Evolutionary conservation across 2,888 invertebrate genomes (phyloP).

Genomic region (Quadriops clusia): DNA sequence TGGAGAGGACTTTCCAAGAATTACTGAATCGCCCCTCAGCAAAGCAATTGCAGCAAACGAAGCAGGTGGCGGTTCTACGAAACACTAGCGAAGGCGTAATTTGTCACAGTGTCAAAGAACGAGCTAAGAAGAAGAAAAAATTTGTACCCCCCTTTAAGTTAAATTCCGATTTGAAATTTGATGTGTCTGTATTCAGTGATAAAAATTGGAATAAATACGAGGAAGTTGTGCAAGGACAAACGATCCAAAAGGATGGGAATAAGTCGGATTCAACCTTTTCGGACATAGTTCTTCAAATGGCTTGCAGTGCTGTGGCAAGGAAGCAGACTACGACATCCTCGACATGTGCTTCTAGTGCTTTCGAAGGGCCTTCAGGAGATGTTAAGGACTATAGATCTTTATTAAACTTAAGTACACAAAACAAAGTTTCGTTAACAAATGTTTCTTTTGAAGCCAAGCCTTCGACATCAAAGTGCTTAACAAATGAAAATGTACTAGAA

Average conservation of each 20-base stretch:
- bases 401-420: no score
- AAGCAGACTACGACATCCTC: no score
- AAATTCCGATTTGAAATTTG: conserved; percentile 9
- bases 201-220: conserved; percentile 14
- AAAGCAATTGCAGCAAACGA: conserved; percentile 24
- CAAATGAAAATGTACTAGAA: no score
- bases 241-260: background rate
- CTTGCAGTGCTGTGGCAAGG: no score
- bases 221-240: conserved; percentile 10
- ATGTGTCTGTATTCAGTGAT: conserved; percentile 15
- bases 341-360: no score
- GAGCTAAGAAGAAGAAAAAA: conserved; percentile 7
- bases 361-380: no score
- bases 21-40: conserved; percentile 26
- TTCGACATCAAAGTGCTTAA: no score
- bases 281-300: no score
- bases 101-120: conserved; percentile 16
- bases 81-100: conserved; percentile 25
- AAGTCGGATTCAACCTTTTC: no score
- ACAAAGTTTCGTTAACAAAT: no score
- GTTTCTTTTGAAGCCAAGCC: no score
- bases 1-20: conserved; percentile 20
- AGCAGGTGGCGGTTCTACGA: conserved; percentile 23
- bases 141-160: conserved; percentile 10
- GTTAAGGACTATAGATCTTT: no score